Conservation (phyloP, 2,113 vertebrate genomes). For the Ovibos moschatus region DNA sequence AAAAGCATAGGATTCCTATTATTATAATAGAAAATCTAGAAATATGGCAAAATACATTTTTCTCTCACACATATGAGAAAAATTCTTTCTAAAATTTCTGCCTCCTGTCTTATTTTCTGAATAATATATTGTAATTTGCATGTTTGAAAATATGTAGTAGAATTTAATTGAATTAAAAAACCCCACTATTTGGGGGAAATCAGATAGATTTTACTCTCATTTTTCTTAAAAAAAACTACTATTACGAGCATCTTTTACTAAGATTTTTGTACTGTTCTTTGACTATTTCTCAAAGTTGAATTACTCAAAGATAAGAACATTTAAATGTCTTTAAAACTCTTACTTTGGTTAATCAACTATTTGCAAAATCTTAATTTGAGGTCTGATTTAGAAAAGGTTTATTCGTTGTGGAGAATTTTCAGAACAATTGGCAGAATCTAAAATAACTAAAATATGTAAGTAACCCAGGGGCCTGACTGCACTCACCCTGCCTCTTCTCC, state of each 20-base stretch:
- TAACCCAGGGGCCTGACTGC: neutral
- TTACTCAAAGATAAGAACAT: neutral
- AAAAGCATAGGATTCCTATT: neutral
- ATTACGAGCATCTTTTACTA: neutral
- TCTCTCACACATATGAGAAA: neutral
- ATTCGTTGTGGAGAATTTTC: neutral
- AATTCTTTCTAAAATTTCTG: neutral
- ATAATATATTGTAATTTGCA: neutral
- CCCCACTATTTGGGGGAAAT: neutral
- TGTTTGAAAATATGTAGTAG: neutral
- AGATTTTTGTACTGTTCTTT: neutral
- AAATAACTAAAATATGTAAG: neutral
- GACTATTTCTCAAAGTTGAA: slow-evolving; percentile 15
- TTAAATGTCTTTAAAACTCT: neutral
- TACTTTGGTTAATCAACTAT: neutral
- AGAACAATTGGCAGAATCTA: neutral
- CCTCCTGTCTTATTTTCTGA: neutral
- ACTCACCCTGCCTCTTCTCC: neutral
- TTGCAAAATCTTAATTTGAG: neutral
- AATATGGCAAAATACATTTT: neutral
- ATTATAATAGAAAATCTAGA: neutral
- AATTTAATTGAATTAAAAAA: neutral
- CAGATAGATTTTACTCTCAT: neutral
- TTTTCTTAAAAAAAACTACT: neutral
- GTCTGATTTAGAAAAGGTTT: neutral